A percentile compares a stretch with the other conserved stretches of the same genome.
These are phyloP conservation scores for Melopsittacus undulatus DNA, from an alignment of 2,797 vertebrate genomes.

Conservation along the genomic window DNA sequence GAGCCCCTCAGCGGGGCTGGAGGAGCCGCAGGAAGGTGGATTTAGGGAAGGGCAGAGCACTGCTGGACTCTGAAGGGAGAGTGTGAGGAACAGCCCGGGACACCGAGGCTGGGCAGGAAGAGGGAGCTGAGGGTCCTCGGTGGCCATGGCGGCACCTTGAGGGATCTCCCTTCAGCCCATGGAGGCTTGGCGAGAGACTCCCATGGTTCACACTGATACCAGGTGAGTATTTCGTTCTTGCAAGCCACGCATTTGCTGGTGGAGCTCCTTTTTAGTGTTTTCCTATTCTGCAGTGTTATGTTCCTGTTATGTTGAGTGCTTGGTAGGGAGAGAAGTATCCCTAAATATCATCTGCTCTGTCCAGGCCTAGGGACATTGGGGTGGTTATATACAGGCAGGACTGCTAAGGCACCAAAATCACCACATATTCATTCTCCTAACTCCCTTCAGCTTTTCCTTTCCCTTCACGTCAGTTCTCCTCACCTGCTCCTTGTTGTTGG, in stretches of 20 bases:
- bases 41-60: background rate
- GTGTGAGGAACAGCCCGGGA: background rate
- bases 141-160: accelerated
- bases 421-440: background rate
- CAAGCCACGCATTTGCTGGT: background rate
- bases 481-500: background rate
- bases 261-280: background rate
- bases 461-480: background rate
- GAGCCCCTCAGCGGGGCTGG: background rate
- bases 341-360: background rate
- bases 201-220: background rate
- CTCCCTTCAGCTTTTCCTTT: background rate
- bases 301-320: background rate
- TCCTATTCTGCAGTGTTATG: background rate
- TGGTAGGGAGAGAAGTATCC: background rate
- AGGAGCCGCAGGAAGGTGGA: accelerated
- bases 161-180: background rate
- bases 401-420: background rate
- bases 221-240: background rate
- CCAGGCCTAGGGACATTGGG: background rate
- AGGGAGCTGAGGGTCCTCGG: background rate
- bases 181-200: background rate
- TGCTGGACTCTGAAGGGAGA: background rate
- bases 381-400: background rate
- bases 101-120: background rate